Conservation (phyloP, 1,140 invertebrate genomes). For the Neotoxoptera formosana region DNA sequence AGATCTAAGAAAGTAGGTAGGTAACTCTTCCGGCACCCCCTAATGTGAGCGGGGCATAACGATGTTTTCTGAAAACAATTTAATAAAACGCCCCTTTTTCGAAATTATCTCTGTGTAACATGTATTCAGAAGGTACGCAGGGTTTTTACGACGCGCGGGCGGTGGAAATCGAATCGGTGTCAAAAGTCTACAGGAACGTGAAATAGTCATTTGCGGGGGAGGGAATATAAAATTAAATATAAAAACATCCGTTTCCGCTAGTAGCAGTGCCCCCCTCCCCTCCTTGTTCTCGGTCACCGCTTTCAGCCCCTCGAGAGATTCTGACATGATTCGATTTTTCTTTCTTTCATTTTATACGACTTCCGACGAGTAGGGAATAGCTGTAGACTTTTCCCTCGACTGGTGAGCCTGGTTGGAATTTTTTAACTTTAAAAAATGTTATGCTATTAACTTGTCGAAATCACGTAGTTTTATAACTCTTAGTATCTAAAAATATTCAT, state of each 20-base stretch:
- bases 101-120: slow-evolving; percentile 47
- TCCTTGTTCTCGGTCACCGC: not conserved
- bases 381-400: not conserved
- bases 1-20: not conserved
- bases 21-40: not conserved
- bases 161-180: not conserved
- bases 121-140: slow-evolving; percentile 44
- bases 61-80: not conserved
- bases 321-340: not conserved
- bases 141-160: not conserved
- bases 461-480: not conserved
- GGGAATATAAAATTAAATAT: not conserved
- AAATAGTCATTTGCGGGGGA: not conserved
- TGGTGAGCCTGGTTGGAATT: not conserved
- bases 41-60: not conserved
- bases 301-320: not conserved
- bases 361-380: not conserved
- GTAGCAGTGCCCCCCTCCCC: not conserved
- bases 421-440: not conserved
- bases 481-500: not conserved
- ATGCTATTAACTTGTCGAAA: no score
- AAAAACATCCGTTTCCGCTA: not conserved
- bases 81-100: not conserved
- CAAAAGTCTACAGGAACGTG: not conserved
- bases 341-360: not conserved